A percentile compares a stretch with the other conserved stretches of the same genome.
These are phyloP conservation scores for Pseudoips prasinana DNA, from an alignment of 2,888 invertebrate genomes.

Conservation along the genomic window DNA sequence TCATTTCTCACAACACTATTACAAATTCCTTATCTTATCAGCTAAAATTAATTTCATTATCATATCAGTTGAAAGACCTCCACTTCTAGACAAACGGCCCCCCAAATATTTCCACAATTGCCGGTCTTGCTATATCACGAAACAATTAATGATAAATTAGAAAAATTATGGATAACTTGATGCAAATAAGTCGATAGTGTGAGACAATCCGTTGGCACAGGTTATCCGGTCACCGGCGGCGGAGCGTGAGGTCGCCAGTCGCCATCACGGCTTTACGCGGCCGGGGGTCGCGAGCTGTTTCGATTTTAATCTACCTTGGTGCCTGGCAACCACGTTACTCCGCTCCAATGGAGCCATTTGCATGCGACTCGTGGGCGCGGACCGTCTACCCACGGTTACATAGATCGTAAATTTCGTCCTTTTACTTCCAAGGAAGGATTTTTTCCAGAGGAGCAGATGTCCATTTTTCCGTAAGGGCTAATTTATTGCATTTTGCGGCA, in stretches of 20 bases:
- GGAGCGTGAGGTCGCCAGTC: not conserved
- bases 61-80: too few relatives aligned
- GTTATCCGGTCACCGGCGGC: constrained; percentile 4
- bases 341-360: constrained; percentile 74
- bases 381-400: constrained; percentile 74
- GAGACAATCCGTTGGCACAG: constrained; percentile 1
- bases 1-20: too few relatives aligned
- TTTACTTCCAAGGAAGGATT: constrained; percentile 71
- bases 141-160: too few relatives aligned
- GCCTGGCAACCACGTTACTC: constrained; percentile 52
- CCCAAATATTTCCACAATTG: too few relatives aligned
- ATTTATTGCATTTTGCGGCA: constrained; percentile 73
- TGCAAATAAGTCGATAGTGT: constrained; percentile 5
- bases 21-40: too few relatives aligned
- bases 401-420: constrained; percentile 79
- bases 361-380: constrained; percentile 75
- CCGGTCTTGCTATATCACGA: too few relatives aligned
- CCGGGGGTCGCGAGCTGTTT: constrained; percentile 53
- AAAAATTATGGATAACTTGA: too few relatives aligned
- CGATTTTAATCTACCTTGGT: constrained; percentile 61
- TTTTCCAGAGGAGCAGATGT: constrained; percentile 73
- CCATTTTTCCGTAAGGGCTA: constrained; percentile 73
- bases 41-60: too few relatives aligned
- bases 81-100: too few relatives aligned
- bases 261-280: constrained; percentile 7